These are phyloP conservation scores for Coreius guichenoti DNA, from an alignment of 2,797 vertebrate species.

Conservation along the genomic window DNA sequence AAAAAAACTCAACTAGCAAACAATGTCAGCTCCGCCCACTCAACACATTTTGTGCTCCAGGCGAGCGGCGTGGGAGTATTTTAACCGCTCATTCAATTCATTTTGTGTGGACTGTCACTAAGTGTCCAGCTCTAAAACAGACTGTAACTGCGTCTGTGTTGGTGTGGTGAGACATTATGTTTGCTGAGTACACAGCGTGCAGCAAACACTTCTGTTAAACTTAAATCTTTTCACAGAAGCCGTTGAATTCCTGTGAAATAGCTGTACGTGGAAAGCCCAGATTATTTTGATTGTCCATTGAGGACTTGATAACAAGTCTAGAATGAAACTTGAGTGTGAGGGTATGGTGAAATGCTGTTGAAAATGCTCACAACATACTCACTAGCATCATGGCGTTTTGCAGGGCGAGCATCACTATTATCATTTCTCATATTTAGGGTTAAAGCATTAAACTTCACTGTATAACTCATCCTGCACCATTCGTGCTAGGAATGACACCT, in stretches of 20 bases:
- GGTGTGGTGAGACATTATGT: constrained; percentile 59
- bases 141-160: constrained; percentile 54
- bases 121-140: constrained; percentile 24
- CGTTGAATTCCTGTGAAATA: constrained; percentile 63
- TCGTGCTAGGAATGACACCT: background rate
- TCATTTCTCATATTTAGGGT: background rate
- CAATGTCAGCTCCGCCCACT: constrained; percentile 11
- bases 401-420: background rate
- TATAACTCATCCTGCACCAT: background rate
- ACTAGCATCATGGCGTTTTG: background rate
- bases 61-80: background rate
- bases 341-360: background rate
- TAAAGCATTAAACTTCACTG: background rate
- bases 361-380: background rate
- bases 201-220: constrained; percentile 70
- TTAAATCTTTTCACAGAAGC: constrained; percentile 72
- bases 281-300: constrained; percentile 31
- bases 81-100: constrained; percentile 26
- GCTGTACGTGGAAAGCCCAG: constrained; percentile 51
- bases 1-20: constrained; percentile 25
- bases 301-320: constrained; percentile 26
- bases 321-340: background rate
- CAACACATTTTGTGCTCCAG: constrained; percentile 11
- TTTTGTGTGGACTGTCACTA: constrained; percentile 33
- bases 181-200: constrained; percentile 73